Evolutionary conservation across 2,888 invertebrate genomes (phyloP).

Genomic region (Himalopsyche anomala): DNA sequence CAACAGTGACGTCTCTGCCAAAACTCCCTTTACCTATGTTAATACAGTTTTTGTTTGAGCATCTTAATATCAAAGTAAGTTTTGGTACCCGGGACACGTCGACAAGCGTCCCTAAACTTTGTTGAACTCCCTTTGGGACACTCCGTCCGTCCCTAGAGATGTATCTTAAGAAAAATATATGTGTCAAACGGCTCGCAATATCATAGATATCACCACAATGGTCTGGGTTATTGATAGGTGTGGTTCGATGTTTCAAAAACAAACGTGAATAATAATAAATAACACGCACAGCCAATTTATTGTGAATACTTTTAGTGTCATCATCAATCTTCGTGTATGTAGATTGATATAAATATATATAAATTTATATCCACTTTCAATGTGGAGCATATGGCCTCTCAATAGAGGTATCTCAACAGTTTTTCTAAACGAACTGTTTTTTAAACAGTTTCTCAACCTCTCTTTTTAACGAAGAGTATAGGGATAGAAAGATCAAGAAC

Average conservation of each 20-base stretch:
- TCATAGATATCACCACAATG: background rate
- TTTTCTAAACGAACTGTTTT: too few relatives aligned
- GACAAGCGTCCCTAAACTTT: conserved; percentile 5
- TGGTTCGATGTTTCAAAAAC: background rate
- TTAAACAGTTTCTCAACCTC: too few relatives aligned
- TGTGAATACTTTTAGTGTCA: too few relatives aligned
- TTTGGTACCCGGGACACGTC: conserved; percentile 8
- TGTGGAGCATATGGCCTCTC: too few relatives aligned
- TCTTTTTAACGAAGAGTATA: too few relatives aligned
- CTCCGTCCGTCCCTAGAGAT: background rate
- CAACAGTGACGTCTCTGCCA: background rate
- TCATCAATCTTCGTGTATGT: too few relatives aligned
- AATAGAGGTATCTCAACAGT: too few relatives aligned
- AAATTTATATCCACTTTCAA: too few relatives aligned
- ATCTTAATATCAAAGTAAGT: conserved; percentile 29
- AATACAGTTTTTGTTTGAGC: conserved; percentile 7
- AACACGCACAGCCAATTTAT: too few relatives aligned
- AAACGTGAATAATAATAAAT: too few relatives aligned
- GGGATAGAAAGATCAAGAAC: too few relatives aligned
- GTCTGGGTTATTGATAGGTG: background rate
- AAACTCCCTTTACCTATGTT: conserved; percentile 9
- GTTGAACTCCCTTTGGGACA: conserved; percentile 10
- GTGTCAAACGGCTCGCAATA: background rate
- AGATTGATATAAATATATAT: too few relatives aligned
- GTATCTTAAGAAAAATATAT: background rate